Percentiles rank a stretch among this genome's conserved stretches.
Evolutionary conservation across 2,888 invertebrate genomes (phyloP).

Genomic region (Mechanitis messenoides): DNA sequence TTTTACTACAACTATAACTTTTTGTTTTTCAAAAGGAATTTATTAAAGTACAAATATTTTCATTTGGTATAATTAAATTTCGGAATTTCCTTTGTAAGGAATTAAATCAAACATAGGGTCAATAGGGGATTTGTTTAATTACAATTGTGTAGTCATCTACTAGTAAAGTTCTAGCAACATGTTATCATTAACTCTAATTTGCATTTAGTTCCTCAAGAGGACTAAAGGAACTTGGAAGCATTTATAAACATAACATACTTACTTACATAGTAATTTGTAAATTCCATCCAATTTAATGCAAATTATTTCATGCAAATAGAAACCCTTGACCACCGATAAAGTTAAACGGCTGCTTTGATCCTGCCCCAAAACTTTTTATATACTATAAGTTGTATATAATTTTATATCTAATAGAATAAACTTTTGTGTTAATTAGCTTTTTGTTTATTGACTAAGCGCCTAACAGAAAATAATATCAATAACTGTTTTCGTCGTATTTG

Average conservation of each 20-base stretch:
- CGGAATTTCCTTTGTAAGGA: too few relatives aligned
- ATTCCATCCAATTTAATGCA: not conserved
- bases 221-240: not conserved
- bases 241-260: not conserved
- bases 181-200: not conserved
- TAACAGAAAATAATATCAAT: not conserved
- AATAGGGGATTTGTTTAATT: too few relatives aligned
- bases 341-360: conserved; percentile 9
- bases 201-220: not conserved
- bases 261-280: not conserved
- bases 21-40: too few relatives aligned
- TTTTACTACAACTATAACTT: too few relatives aligned
- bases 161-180: too few relatives aligned
- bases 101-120: too few relatives aligned
- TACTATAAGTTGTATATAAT: not conserved
- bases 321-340: conserved; percentile 12
- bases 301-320: conserved; percentile 17
- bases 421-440: not conserved
- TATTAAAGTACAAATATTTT: too few relatives aligned
- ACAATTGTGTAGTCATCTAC: too few relatives aligned
- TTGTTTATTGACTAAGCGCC: not conserved
- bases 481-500: too few relatives aligned
- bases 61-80: too few relatives aligned
- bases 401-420: not conserved
- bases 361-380: conserved; percentile 15